phyloP scores from a whole-genome alignment of 2,797 vertebrate genomes.

The Iguana delicatissima region DNA sequence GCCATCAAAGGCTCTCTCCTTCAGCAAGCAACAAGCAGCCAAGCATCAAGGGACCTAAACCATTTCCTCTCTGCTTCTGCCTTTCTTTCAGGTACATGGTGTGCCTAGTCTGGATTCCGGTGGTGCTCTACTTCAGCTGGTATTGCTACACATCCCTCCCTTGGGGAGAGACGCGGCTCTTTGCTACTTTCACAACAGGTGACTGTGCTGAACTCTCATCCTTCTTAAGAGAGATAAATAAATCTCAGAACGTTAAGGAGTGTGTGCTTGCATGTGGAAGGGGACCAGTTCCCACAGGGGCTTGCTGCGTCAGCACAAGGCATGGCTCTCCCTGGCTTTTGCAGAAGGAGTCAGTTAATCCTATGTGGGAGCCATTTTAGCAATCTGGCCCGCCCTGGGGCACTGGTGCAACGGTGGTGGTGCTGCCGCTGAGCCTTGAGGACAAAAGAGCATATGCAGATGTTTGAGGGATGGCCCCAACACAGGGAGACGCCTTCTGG shows the following conservation, averaged over 20 bases:
- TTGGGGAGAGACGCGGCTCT: constrained; percentile 84
- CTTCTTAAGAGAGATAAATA: background rate
- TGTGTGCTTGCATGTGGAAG: background rate
- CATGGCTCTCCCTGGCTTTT: too few species aligned
- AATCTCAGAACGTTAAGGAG: background rate
- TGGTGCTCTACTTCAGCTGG: constrained; percentile 91
- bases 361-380: too few species aligned
- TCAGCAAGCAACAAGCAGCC: background rate
- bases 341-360: too few species aligned
- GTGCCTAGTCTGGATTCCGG: constrained; percentile 90
- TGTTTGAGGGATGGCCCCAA: background rate
- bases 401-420: too few species aligned
- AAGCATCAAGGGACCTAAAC: background rate
- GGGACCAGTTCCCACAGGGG: background rate
- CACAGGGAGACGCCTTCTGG: background rate
- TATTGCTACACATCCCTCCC: constrained; percentile 87
- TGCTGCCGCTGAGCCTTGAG: background rate
- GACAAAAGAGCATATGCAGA: background rate
- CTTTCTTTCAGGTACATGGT: constrained; percentile 89
- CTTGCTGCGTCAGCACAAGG: too few species aligned
- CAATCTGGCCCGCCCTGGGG: too few species aligned
- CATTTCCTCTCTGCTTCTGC: background rate
- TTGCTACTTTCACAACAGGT: constrained; percentile 88
- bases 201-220: constrained; percentile 34
- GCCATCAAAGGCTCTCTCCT: background rate